A percentile compares a stretch with the other conserved stretches of the same genome.
Evolutionary conservation across 1,140 invertebrate species (phyloP).

Genomic region (Drosophila repleta): DNA sequence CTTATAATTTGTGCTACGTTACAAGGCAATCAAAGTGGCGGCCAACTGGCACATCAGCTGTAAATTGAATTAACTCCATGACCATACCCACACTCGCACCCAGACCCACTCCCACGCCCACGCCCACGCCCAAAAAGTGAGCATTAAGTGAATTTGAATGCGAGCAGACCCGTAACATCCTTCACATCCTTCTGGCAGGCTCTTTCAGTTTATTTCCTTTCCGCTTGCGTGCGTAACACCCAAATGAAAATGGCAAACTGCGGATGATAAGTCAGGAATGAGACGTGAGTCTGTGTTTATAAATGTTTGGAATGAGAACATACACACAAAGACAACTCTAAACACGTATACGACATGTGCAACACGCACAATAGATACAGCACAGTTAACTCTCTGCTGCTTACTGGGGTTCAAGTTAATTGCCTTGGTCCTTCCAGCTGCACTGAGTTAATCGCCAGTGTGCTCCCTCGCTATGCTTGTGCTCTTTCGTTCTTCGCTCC

Average conservation of each 20-base stretch:
- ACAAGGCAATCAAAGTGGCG: slow-evolving; percentile 38
- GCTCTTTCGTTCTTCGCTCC: slow-evolving; percentile 19
- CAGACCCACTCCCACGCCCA: too few species aligned
- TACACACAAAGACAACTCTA: slow-evolving; percentile 3
- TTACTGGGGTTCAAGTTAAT: slow-evolving; percentile 59
- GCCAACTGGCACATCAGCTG: slow-evolving; percentile 41
- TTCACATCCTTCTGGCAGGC: slow-evolving; percentile 19
- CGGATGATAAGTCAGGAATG: slow-evolving; percentile 15
- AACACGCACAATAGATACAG: slow-evolving; percentile 50
- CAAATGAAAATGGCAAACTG: slow-evolving; percentile 21
- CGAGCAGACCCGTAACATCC: slow-evolving; percentile 9
- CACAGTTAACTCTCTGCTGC: slow-evolving; percentile 25
- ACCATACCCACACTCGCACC: too few species aligned
- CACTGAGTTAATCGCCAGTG: slow-evolving; percentile 58
- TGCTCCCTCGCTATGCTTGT: slow-evolving; percentile 28
- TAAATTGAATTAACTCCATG: slow-evolving; percentile 71
- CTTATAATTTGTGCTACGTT: slow-evolving; percentile 41
- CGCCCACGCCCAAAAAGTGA: background rate
- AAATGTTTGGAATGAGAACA: slow-evolving; percentile 39
- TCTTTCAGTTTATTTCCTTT: slow-evolving; percentile 37
- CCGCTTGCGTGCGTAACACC: slow-evolving; percentile 51
- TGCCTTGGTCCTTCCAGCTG: slow-evolving; percentile 51
- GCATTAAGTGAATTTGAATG: slow-evolving; percentile 39
- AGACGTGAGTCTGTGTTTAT: slow-evolving; percentile 13
- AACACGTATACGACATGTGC: slow-evolving; percentile 66